A percentile compares a stretch with the other conserved stretches of the same genome.
These are phyloP conservation scores for Heteractis magnifica DNA, from an alignment of 92 coral and sea anemone species.

Conservation along the genomic window DNA sequence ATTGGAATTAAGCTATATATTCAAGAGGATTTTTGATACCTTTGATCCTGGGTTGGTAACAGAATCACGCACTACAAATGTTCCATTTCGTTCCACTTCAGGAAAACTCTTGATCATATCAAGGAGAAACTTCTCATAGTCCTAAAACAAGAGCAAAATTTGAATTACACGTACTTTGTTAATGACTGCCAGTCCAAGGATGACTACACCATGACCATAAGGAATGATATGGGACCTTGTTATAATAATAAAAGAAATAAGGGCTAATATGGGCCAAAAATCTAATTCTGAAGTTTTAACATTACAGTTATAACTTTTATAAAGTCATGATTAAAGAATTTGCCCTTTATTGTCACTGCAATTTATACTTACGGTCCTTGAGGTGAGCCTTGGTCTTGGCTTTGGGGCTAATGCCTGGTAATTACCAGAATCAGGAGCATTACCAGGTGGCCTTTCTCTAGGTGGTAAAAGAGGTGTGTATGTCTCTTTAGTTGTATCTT, in stretches of 20 bases:
- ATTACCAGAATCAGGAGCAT: not conserved
- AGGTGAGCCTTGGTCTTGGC: slow-evolving; percentile 34
- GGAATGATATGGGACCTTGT: too few species aligned
- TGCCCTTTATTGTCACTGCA: not conserved
- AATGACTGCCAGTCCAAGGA: too few species aligned
- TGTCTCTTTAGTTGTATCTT: not conserved
- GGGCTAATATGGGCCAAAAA: too few species aligned
- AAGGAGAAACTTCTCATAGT: slow-evolving; percentile 62
- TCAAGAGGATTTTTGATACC: slow-evolving; percentile 25
- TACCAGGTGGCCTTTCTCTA: not conserved
- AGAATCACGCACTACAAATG: slow-evolving; percentile 69
- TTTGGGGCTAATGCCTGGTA: not conserved
- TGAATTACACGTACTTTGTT: not conserved
- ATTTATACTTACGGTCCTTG: slow-evolving; percentile 56
- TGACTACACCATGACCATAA: too few species aligned
- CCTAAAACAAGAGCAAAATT: slow-evolving; percentile 30
- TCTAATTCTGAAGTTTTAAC: too few species aligned
- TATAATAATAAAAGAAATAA: too few species aligned
- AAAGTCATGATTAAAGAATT: too few species aligned
- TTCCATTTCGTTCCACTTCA: slow-evolving; percentile 65
- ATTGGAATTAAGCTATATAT: too few species aligned
- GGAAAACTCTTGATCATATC: slow-evolving; percentile 60
- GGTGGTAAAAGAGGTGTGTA: slow-evolving; percentile 14
- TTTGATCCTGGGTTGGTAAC: slow-evolving; percentile 60
- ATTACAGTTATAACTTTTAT: too few species aligned